Base-by-base conservation (phyloP, 1,140 invertebrate species). In the Cryptotermes secundus region DNA sequence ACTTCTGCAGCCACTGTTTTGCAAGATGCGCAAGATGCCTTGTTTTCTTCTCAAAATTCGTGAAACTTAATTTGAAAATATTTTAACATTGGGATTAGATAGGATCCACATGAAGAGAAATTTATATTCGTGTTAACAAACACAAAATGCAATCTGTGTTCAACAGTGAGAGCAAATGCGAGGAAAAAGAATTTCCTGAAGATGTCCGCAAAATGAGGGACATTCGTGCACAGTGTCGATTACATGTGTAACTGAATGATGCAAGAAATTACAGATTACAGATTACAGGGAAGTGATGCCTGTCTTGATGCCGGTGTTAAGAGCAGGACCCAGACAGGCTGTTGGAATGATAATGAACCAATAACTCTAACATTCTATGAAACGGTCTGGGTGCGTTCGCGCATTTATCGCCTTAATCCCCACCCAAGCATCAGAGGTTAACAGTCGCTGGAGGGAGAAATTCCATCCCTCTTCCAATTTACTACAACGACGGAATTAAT, bases 381-480 rank as follows among this genome's bases (percentile, higher is more conserved):
- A 72, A 72, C 59, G n/a, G 59, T 26, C 26, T 72, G 59, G 59
- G 31, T 72, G 26, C 59, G 26, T 72, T 72, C n/a, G 59, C 10
- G 59, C 59, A 72, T 72, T 72, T 31, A 72, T 72, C 59, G 59
- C 31, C 59, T 72, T 72, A 72, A 59, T n/a, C 59, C 26, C n/a
- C n/a, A n/a, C n/a, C 59, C 59, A 72, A 26, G 26, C 26, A 3
- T 31, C 59, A n/a, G 59, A 72, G 59, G 31, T 72, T 31, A 72
- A 26, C 59, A 72, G 59, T 72, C 31, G 59, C 26, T n/a, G 14
- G 59, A 72, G 59, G 9, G 59, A 72, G 59, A 72, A 72, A 72
- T n/a, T 72, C 31, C 59, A 72, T 72, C 59, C 59, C 59, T 72
- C 59, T 72, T 72, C 59, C n/a, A 72, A 72, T 72, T 72, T 72